Percentiles rank a stretch among this genome's conserved stretches.
Conservation (phyloP, 53 echinoderm and acorn worm genomes). For the Hippasteria phrygiana region DNA sequence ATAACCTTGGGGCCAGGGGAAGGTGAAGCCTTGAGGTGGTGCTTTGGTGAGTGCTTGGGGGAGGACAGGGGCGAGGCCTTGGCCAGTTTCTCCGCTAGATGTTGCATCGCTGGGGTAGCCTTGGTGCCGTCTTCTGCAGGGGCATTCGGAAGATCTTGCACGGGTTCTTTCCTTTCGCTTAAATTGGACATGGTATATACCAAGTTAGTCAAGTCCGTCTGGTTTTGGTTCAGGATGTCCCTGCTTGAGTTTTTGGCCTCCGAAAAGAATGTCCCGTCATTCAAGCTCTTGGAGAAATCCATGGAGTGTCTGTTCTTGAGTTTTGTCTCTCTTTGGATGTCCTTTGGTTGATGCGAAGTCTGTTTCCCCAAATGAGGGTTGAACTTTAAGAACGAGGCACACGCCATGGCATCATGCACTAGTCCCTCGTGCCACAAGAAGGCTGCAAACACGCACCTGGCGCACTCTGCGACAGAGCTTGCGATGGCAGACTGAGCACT, state of each 20-base stretch:
- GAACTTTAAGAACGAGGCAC: constrained; percentile 93
- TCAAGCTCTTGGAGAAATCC: constrained; percentile 87
- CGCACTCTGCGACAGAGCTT: constrained; percentile 94
- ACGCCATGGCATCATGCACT: constrained; percentile 96
- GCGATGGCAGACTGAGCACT: constrained; percentile 85
- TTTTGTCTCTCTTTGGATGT: constrained; percentile 73
- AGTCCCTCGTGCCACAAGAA: constrained; percentile 96
- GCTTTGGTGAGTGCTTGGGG: constrained; percentile 77
- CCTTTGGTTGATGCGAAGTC: constrained; percentile 69
- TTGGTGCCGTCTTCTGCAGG: constrained; percentile 21
- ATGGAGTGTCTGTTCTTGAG: constrained; percentile 97
- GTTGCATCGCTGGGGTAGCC: constrained; percentile 35
- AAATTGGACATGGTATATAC: neutral
- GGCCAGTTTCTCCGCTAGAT: constrained; percentile 57
- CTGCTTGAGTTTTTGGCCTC: constrained; percentile 60
- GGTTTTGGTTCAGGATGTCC: constrained; percentile 80
- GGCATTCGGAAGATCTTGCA: neutral
- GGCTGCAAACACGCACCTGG: constrained; percentile 87
- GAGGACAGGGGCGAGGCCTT: constrained; percentile 73
- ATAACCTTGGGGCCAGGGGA: constrained; percentile 59
- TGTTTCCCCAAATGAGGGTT: constrained; percentile 85
- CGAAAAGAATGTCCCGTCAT: constrained; percentile 70
- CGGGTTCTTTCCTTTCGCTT: constrained; percentile 33
- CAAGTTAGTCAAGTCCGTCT: constrained; percentile 29
- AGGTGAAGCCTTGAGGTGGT: constrained; percentile 58